A percentile compares a stretch with the other conserved stretches of the same genome.
Evolutionary conservation across 2,888 invertebrate species (phyloP).

Genomic region (Microplitis manilae): DNA sequence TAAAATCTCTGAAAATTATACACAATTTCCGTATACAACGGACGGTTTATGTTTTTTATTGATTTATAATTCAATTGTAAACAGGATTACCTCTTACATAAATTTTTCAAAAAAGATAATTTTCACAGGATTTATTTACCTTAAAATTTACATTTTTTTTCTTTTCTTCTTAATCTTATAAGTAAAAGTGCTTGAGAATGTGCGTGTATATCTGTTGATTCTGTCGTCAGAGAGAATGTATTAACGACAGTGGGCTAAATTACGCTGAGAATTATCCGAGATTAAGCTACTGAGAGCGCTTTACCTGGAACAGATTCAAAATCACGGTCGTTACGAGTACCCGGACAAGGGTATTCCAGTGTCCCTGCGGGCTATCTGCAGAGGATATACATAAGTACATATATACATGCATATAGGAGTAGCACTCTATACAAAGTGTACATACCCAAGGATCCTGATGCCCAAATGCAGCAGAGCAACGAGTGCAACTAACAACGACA

Average conservation of each 20-base stretch:
- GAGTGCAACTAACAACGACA: background rate
- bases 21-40: too few species aligned
- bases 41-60: too few species aligned
- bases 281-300: conserved; percentile 1
- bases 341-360: background rate
- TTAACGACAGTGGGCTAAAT: background rate
- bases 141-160: too few species aligned
- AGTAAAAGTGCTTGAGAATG: background rate
- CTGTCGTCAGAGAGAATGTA: background rate
- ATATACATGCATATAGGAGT: background rate
- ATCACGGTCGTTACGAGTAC: background rate
- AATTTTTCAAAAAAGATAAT: too few species aligned
- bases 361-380: conserved; percentile 17
- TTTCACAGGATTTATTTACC: too few species aligned
- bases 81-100: too few species aligned
- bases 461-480: conserved; percentile 20
- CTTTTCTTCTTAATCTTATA: too few species aligned
- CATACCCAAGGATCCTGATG: conserved; percentile 37
- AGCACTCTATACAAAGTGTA: conserved; percentile 27
- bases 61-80: too few species aligned
- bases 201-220: background rate
- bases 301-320: conserved; percentile 1
- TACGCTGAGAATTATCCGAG: background rate
- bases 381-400: conserved; percentile 11
- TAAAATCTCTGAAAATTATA: too few species aligned